Evolutionary conservation across 2,797 vertebrate genomes (phyloP), one percentile per base, ranked within the genome.

Genomic region (Tolypeutes matacus): DNA sequence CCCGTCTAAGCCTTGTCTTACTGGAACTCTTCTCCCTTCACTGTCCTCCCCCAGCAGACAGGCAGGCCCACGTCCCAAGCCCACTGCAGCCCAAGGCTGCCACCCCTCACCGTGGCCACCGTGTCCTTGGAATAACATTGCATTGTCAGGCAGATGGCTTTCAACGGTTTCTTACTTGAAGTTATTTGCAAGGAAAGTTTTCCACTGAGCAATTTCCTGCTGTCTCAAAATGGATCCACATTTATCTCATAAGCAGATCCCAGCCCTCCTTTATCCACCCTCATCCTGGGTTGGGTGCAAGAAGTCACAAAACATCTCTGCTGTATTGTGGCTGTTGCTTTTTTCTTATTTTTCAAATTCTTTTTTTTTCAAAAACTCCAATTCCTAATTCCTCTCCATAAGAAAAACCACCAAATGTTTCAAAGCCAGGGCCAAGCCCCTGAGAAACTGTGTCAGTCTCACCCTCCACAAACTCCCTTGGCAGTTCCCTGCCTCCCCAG

Each of bases 251-350:
- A 76, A 51, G 29, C 7, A 5, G 83, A 29, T 42, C 29, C 20
- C 1, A 1, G 29, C 20, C 58, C 5, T 17, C 36, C 5, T 15
- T 3, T 5, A 36, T 3, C 15, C 25, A 23, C 17, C 27, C 29
- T 31, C 56, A 3, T 31, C 7, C 7, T 7, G 20, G 31, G 46
- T 5, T 1, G 21, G 51, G 11, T 36, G 18, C 13, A 7, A 2
- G 18, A 15, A 17, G 15, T 13, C 20, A 34, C 34, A 20, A 27
- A 36, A 53, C 25, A 9, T 23, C 46, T 34, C n/a, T 67, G 29
- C 6, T 20, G 12, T 53, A 3, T 3, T 3, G 18, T 21, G 21
- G 51, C 13, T 18, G 15, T 23, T 51, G 7, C 29, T 29, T 10
- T 51, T 27, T 53, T 21, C 39, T 51, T 11, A 60, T 7, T 42